A percentile compares a stretch with the other conserved stretches of the same genome.
Conservation (phyloP, 2,888 invertebrate genomes). For the Bruchidius siliquastri region DNA sequence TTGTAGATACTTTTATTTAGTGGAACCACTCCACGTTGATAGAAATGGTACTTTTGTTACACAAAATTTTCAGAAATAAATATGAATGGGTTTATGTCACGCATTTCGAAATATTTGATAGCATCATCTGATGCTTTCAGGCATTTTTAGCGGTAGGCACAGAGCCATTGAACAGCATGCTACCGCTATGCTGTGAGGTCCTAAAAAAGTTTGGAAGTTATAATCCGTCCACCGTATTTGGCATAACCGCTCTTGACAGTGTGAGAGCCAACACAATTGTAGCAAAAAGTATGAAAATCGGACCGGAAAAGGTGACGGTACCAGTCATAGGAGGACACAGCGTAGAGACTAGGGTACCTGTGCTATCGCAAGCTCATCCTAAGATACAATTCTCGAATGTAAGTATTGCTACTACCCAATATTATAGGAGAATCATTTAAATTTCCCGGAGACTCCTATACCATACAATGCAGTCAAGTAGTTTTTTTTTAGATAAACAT, state of each 20-base stretch:
- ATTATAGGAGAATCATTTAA: too few relatives aligned
- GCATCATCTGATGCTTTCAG: conserved; percentile 38
- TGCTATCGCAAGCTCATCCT: conserved; percentile 66
- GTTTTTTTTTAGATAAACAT: too few relatives aligned
- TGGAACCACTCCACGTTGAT: too few relatives aligned
- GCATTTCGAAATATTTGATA: too few relatives aligned
- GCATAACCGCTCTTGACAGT: conserved; percentile 68
- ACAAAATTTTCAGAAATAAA: too few relatives aligned
- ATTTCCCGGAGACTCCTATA: too few relatives aligned
- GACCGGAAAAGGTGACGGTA: conserved; percentile 61
- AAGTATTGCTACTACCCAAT: conserved; percentile 14
- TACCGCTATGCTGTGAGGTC: conserved; percentile 65
- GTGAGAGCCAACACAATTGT: conserved; percentile 73
- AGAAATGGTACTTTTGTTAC: too few relatives aligned
- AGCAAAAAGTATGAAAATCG: conserved; percentile 59
- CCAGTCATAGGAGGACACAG: conserved; percentile 78
- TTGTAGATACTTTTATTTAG: too few relatives aligned
- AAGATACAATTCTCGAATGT: conserved; percentile 38
- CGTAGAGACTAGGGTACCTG: conserved; percentile 68
- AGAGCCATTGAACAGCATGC: conserved; percentile 61
- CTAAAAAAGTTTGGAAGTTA: conserved; percentile 59
- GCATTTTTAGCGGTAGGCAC: conserved; percentile 49
- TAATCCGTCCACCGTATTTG: conserved; percentile 63
- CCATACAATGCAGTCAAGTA: too few relatives aligned
- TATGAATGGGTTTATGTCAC: too few relatives aligned